A percentile compares a stretch with the other conserved stretches of the same genome.
phyloP scores from a whole-genome alignment of 2,888 invertebrate species.

The Diploptera punctata region DNA sequence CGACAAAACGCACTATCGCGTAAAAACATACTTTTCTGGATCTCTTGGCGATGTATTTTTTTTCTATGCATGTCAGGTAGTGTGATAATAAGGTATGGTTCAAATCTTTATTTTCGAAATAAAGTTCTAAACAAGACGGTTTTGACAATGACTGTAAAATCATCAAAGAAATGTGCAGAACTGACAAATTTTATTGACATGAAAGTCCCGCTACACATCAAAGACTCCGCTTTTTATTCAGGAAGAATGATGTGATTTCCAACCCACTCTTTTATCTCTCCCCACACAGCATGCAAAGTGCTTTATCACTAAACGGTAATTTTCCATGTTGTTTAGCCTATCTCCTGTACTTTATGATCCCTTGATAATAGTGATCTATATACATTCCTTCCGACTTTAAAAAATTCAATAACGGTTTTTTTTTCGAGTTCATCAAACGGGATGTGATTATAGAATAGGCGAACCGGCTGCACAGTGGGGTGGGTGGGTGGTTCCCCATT shows the following conservation, averaged over 20 bases:
- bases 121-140: no score
- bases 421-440: constrained; percentile 31
- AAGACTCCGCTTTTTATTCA: background rate
- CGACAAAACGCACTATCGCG: no score
- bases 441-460: constrained; percentile 20
- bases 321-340: constrained; percentile 21
- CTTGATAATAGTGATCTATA: constrained; percentile 19
- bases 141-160: no score
- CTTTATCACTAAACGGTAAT: constrained; percentile 26
- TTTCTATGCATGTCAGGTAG: no score
- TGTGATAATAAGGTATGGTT: no score
- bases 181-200: no score
- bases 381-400: constrained; percentile 31
- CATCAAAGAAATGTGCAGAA: no score
- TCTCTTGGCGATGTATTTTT: no score
- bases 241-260: constrained; percentile 12
- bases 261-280: background rate
- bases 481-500: background rate
- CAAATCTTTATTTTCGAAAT: no score
- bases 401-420: constrained; percentile 37
- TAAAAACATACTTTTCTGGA: no score
- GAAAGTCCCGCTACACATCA: background rate
- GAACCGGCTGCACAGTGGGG: constrained; percentile 2
- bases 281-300: background rate
- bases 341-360: constrained; percentile 8